Percentiles rank a stretch among this genome's conserved stretches.
Evolutionary conservation across 2,113 vertebrate genomes (phyloP).

Genomic region (Brienomyrus longianalis): DNA sequence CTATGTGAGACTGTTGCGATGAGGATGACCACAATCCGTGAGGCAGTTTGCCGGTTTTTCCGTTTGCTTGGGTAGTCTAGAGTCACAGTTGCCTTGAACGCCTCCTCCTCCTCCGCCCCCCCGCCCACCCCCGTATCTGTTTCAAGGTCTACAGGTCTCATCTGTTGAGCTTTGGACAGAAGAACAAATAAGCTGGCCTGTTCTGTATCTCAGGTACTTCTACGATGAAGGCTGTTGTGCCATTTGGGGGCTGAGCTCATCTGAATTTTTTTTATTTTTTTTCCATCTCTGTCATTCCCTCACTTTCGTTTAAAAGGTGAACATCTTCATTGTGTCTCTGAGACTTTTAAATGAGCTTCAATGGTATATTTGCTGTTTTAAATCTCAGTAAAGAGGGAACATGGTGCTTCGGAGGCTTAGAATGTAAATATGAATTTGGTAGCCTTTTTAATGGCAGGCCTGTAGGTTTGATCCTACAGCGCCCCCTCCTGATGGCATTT

Average conservation of each 20-base stretch:
- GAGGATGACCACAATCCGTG: conserved; percentile 33
- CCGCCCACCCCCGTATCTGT: conserved; percentile 25
- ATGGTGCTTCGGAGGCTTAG: conserved; percentile 18
- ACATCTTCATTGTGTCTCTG: conserved; percentile 25
- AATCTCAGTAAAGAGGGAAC: conserved; percentile 27
- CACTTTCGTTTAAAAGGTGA: conserved; percentile 31
- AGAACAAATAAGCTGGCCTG: conserved; percentile 35
- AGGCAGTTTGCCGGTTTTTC: conserved; percentile 53
- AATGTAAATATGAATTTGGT: conserved; percentile 29
- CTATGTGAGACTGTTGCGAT: conserved; percentile 32
- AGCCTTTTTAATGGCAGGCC: conserved; percentile 25
- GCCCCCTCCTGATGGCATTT: conserved; percentile 23
- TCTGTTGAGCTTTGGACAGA: conserved; percentile 28
- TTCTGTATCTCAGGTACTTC: conserved; percentile 58
- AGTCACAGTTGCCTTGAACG: conserved; percentile 69
- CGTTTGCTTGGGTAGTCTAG: conserved; percentile 33
- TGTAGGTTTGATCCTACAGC: conserved; percentile 7
- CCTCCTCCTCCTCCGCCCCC: conserved; percentile 42
- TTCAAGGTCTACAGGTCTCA: conserved; percentile 22
- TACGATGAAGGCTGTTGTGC: conserved; percentile 42
- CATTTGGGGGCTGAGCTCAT: conserved; percentile 6
- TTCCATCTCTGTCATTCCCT: neutral
- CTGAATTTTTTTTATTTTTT: neutral
- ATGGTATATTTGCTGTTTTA: conserved; percentile 27
- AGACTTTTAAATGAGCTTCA: conserved; percentile 25